Base-by-base conservation (phyloP, 2,797 vertebrate genomes). In the Australoheros facetus region DNA sequence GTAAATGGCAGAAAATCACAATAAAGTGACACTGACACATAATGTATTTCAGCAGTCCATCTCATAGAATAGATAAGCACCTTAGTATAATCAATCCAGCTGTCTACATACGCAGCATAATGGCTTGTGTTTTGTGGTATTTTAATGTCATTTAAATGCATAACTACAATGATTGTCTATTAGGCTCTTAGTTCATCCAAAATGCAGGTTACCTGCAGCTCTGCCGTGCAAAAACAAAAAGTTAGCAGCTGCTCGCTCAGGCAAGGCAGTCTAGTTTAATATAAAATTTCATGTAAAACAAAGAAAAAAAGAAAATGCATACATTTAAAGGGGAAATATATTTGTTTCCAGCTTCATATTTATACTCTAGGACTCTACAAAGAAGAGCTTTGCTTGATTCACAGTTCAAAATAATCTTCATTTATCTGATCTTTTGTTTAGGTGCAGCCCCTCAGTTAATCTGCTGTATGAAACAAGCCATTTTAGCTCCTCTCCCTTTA, bases 1-100 rank as follows among this genome's bases (percentile, higher is more conserved):
- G 64, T 32, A 51, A 69, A 69, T 51, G 26, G 64, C 26, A 28
- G 64, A 51, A 69, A 69, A 69, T 69, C 45, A 69, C 64, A 69
- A 48, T 0, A 51, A 10, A 51, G 45, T 45, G 30, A 51, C 1
- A 3, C 2, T 32, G 45, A 51, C 39, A 32, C 45, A n/a, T 9
- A 30, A 69, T 51, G 45, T 13, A 7, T 30, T 69, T 32, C 26
- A 51, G 64, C 45, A 69, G 16, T 28, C 42, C 17, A 48, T 48
- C 42, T 51, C 42, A 51, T 30, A 5, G 16, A 51, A 51, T 0
- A 69, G 42, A 69, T 30, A 69, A 69, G 51, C 45, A 69, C 64
- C 45, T 69, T 32, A 66, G 17, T 48, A 30, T 32, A 69, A 69
- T 69, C 64, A 69, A n/a, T 51, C 1, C 42, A 51, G 64, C 64